These are phyloP conservation scores for Drosophila arawakana DNA, from an alignment of 1,140 invertebrate genomes.

Conservation along the genomic window DNA sequence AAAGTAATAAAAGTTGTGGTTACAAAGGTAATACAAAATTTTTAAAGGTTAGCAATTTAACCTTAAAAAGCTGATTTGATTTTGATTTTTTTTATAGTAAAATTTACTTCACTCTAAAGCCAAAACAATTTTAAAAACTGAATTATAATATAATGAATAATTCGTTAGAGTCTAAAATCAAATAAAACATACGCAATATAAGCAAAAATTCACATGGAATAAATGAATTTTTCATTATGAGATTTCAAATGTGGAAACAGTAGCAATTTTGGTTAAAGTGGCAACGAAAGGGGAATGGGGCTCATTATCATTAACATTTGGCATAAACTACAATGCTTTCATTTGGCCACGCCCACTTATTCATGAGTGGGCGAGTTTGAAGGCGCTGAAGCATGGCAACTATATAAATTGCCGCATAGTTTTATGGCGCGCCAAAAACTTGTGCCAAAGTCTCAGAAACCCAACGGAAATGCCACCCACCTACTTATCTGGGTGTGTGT, in stretches of 20 bases:
- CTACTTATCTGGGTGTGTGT: conserved; percentile 22
- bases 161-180: background rate
- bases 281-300: background rate
- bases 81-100: no score
- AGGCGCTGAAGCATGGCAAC: conserved; percentile 54
- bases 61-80: no score
- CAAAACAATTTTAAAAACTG: no score
- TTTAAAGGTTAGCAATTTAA: no score
- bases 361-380: conserved; percentile 26
- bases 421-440: conserved; percentile 67
- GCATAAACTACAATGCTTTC: conserved; percentile 21
- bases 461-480: conserved; percentile 13
- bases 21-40: no score
- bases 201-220: background rate
- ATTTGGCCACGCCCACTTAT: conserved; percentile 36
- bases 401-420: conserved; percentile 81
- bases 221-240: background rate
- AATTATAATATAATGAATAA: no score
- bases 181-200: background rate
- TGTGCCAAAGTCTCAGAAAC: conserved; percentile 37
- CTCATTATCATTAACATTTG: conserved; percentile 46
- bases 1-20: no score
- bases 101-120: no score
- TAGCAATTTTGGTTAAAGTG: conserved; percentile 10
- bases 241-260: background rate